Evolutionary conservation across 2,113 vertebrate genomes (phyloP), one percentile per base, ranked within the genome.

Genomic region (Polypterus bichir): DNA sequence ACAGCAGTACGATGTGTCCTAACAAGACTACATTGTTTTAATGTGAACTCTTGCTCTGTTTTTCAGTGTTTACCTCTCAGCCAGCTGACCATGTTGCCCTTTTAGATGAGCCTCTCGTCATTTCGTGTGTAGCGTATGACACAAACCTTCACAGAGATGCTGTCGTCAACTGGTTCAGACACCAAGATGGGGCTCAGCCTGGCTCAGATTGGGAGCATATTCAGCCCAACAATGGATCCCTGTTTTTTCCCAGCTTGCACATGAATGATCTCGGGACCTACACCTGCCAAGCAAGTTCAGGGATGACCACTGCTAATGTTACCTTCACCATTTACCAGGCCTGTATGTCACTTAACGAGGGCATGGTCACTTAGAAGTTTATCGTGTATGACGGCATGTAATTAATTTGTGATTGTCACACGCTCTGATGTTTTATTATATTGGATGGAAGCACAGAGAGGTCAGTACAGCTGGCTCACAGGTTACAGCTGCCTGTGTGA

Each of bases 191-290:
- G 2, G 44, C 48, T 44, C 11, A 57, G 4, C 52, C 46, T 3
- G 59, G 7, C 46, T 60, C 61, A 6, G 49, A 63, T 7, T n/a
- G 45, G 46, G 49, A 62, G 64, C 52, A 65, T 64, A 60, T 69
- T 46, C 70, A 64, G 48, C 59, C 71, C 62, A 46, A 65, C 62
- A 70, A 74, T 46, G 73, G 75, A 44, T 74, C 75, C 5, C 65
- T 79, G 44, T 69, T 73, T 45, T 74, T 75, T 62, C 57, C 71
- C 47, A 59, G 48, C 8, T 63, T 77, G 56, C 58, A 62, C 53
- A 69, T 70, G 7, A 53, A 63, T 44, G 64, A 79, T 60, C 61
- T 71, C 5, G 77, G 74, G 59, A 65, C 46, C 6, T 79, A 77
- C 52, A 60, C 66, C 3, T 79, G 77, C 65, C 62, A 54, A 27